Base-by-base conservation (phyloP, 1,140 invertebrate genomes). In the Leptinotarsa defecta region DNA sequence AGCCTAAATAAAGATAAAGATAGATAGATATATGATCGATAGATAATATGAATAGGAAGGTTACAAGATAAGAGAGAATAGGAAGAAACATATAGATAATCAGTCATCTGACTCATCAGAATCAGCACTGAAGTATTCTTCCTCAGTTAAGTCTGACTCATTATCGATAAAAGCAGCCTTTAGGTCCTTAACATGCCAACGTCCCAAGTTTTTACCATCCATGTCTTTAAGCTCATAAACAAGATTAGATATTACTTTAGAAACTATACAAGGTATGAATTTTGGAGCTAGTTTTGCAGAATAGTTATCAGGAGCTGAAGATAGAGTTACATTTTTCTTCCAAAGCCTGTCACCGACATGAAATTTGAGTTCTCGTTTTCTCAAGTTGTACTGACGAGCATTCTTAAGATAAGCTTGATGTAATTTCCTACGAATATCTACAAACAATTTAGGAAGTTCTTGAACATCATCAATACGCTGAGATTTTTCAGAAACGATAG, bases 161-260 rank as follows among this genome's bases (percentile, higher is more conserved):
- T 61, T 43, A 64, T 74, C 52, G 17, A 64, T 48, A 61, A 73
- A 75, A 74, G 65, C 74, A n/a, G 71, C 27, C 68, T 76, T 76
- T 17, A 81, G 43, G 75, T 81, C 78, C 74, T 79, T 76, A 8
- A 79, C 27, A 22, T 78, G 76, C 72, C 76, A 77, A 49, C 62
- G 48, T 48, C 76, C 76, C 13, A 77, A 19, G 57, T 78, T 70
- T 43, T 74, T 64, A 19, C 74, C 76, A 62, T 68, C 71, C 76
- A 20, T 70, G 49, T 69, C 74, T 72, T 13, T 65, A 22, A 22
- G 20, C 20, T 22, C 20, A 22, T 22, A 22, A 22, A 22, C 20
- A 22, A 22, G 20, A 22, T 43, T 48, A 15, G 74, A 79, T 20
- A 74, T 20, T 65, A 71, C 73, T 22, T 75, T 70, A 61, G 24